Conservation (phyloP, 2,888 invertebrate species). For the Scaptodrosophila latifasciaeformis region DNA sequence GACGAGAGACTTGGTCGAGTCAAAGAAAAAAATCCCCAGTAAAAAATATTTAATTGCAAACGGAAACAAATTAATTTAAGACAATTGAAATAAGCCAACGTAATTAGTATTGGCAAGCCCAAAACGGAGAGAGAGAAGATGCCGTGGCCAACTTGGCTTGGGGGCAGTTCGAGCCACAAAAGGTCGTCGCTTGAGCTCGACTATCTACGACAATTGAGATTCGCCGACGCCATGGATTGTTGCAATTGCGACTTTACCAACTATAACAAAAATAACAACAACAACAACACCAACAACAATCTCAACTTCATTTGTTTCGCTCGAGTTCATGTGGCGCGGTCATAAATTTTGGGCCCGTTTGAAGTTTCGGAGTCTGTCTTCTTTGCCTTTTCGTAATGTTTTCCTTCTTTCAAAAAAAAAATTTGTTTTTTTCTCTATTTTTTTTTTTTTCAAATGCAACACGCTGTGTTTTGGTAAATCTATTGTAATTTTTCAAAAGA, state of each 20-base stretch:
- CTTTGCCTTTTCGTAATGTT: neutral
- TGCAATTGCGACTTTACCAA: neutral
- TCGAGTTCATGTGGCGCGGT: conserved; percentile 35
- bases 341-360: conserved; percentile 32
- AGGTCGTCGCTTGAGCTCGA: neutral
- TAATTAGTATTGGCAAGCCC: conserved; percentile 38
- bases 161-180: neutral
- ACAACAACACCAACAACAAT: conserved; percentile 2
- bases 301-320: conserved; percentile 24
- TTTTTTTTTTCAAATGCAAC: no score
- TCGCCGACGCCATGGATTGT: no score
- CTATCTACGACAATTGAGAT: neutral
- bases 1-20: neutral
- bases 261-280: conserved; percentile 1
- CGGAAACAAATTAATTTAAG: conserved; percentile 61
- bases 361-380: neutral
- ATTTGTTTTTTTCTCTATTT: neutral
- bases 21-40: neutral
- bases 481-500: conserved; percentile 6
- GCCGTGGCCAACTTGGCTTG: neutral
- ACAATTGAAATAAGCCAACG: conserved; percentile 54
- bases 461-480: neutral
- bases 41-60: conserved; percentile 48
- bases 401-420: neutral
- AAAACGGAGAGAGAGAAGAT: neutral